phyloP scores from a whole-genome alignment of 1,140 invertebrate species.

The Ylistrum balloti region DNA sequence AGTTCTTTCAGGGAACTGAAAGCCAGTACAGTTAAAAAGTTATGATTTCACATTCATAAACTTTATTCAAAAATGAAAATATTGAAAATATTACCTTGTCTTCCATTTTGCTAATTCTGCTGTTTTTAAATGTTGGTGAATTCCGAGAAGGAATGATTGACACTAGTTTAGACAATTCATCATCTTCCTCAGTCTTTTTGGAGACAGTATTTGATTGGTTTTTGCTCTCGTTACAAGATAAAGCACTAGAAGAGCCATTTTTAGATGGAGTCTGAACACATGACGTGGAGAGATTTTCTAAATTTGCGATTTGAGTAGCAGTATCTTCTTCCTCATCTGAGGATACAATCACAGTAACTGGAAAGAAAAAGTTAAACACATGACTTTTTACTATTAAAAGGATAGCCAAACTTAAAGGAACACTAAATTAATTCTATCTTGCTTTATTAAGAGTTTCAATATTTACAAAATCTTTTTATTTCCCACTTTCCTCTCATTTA shows the following conservation, averaged over 20 bases:
- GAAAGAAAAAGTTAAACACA: constrained; percentile 11
- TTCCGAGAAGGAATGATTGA: constrained; percentile 55
- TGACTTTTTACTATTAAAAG: no score
- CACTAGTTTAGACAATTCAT: constrained; percentile 47
- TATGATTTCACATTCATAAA: no score
- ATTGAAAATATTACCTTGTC: constrained; percentile 62
- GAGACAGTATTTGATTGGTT: background rate
- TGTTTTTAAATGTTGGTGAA: constrained; percentile 56
- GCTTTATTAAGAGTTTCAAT: no score
- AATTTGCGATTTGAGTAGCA: constrained; percentile 40
- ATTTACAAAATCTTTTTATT: no score
- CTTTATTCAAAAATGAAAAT: background rate
- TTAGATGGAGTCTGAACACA: background rate
- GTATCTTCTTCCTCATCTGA: constrained; percentile 72
- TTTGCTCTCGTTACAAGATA: background rate
- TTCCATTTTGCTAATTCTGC: constrained; percentile 68
- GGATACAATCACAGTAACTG: constrained; percentile 74
- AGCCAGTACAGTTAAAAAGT: no score
- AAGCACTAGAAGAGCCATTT: constrained; percentile 21
- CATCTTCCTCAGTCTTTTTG: constrained; percentile 53
- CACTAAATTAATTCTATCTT: no score
- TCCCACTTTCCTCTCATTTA: no score
- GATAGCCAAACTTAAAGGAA: no score
- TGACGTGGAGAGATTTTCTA: background rate
- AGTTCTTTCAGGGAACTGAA: no score